Conservation (phyloP, 2,113 vertebrate genomes). For the Empidonax traillii region DNA sequence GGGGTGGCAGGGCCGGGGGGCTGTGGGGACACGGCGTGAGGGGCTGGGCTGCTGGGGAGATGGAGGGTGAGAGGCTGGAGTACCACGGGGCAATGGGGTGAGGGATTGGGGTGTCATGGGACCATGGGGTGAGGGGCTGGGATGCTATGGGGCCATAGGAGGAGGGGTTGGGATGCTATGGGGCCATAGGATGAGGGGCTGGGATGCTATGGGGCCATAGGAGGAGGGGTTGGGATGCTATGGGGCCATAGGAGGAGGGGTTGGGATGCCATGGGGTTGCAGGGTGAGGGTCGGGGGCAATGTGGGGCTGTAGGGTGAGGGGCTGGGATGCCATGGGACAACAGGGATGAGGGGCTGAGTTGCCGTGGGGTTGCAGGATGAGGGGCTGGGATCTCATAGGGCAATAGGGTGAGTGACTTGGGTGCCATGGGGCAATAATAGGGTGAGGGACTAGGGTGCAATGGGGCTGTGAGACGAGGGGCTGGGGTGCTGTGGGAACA, state of each 20-base stretch:
- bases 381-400: background rate
- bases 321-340: too few relatives aligned
- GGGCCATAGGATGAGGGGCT: background rate
- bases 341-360: too few relatives aligned
- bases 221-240: background rate
- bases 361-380: too few relatives aligned
- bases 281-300: too few relatives aligned
- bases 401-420: too few relatives aligned
- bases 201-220: background rate
- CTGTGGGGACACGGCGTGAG: background rate
- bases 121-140: background rate
- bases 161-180: background rate
- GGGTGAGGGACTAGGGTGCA: too few relatives aligned
- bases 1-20: background rate
- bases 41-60: background rate
- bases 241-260: rapidly evolving
- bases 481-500: too few relatives aligned
- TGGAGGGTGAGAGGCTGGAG: background rate
- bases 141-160: background rate
- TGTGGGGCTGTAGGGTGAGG: background rate
- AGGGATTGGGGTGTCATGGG: background rate
- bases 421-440: too few relatives aligned
- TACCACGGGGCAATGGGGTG: background rate
- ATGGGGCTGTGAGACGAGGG: too few relatives aligned
- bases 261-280: too few relatives aligned